phyloP scores from a whole-genome alignment of 2,888 invertebrate species.

The Sminthurides aquaticus region DNA sequence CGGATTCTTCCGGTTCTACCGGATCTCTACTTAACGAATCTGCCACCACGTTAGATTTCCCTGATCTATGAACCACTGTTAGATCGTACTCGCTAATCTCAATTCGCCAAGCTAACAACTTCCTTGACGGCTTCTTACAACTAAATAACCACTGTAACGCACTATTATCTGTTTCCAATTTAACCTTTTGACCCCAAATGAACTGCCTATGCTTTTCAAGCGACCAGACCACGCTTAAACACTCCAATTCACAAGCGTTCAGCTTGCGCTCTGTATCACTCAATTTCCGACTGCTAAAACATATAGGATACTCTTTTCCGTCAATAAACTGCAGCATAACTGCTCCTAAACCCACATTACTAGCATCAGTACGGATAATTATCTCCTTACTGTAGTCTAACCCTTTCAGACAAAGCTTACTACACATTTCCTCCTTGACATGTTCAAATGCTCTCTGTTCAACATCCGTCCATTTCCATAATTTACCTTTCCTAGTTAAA shows the following conservation, averaged over 20 bases:
- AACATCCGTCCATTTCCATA: not conserved
- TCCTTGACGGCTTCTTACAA: not conserved
- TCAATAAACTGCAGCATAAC: conserved; percentile 14
- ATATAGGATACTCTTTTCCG: conserved; percentile 10
- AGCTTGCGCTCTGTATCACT: not conserved
- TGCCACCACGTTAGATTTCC: not conserved
- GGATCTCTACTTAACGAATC: not conserved
- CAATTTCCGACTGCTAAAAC: conserved; percentile 3
- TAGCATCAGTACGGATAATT: conserved; percentile 17
- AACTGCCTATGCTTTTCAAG: not conserved
- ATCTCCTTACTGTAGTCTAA: conserved; percentile 22
- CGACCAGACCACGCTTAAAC: conserved; percentile 2
- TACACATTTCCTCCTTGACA: conserved; percentile 19
- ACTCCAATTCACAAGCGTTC: conserved; percentile 7
- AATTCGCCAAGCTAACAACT: not conserved
- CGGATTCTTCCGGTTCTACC: too few species aligned
- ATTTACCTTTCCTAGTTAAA: conserved; percentile 14
- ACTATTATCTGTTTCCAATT: not conserved
- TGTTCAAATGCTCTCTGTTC: conserved; percentile 19
- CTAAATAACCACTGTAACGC: not conserved
- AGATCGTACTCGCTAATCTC: not conserved
- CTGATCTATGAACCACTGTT: not conserved
- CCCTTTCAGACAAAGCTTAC: conserved; percentile 11
- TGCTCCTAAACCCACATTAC: conserved; percentile 20
- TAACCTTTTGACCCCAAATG: not conserved